Base-by-base conservation (phyloP, 1,140 invertebrate species). In the Scaptomyza graminum region DNA sequence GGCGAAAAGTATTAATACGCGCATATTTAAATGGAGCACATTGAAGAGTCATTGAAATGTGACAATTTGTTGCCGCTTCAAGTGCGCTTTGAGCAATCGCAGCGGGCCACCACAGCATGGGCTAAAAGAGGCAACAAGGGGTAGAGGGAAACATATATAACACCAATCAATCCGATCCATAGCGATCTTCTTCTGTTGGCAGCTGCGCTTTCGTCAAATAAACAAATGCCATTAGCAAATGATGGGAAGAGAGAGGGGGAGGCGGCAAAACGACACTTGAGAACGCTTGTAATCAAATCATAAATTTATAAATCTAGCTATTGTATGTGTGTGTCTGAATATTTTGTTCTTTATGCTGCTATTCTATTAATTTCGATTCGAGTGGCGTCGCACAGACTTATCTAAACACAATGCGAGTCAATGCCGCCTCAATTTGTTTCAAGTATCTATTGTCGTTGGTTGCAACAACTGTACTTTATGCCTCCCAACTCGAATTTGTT, bases 201-300 rank as follows among this genome's bases (percentile, higher is more conserved):
- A 83, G 79, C 79, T 87, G 83, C 78, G 82, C 83, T 82, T 87
- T 82, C 67, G 66, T 85, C 81, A 77, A 75, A 73, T 87, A 85
- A 85, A 87, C 81, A 85, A 78, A 78, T 69, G 75, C 83, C 82
- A 87, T 87, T 87, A 87, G 83, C 78, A 82, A 87, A 87, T 85
- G 81, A 80, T 74, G 56, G 28, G 51, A 61, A 15, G 18, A 3
- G 3, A 22, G 18, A 22, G 18, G 18, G 18, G 18, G 18, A 22
- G 18, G 18, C n/a, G n/a, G 3, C 1, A 60, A 12, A 34, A 31
- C 61, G 65, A 68, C 57, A 74, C 71, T 74, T 69, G 71, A 62
- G 82, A 8, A 8, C 61, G 63, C 52, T 50, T 78, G 75, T 87
- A 87, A 87, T 88, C 79, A 87, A 87, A 87, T 87, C 82, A 87